Base-by-base conservation (phyloP, 2,797 vertebrate species). In the Paedocypris micromegethes region DNA sequence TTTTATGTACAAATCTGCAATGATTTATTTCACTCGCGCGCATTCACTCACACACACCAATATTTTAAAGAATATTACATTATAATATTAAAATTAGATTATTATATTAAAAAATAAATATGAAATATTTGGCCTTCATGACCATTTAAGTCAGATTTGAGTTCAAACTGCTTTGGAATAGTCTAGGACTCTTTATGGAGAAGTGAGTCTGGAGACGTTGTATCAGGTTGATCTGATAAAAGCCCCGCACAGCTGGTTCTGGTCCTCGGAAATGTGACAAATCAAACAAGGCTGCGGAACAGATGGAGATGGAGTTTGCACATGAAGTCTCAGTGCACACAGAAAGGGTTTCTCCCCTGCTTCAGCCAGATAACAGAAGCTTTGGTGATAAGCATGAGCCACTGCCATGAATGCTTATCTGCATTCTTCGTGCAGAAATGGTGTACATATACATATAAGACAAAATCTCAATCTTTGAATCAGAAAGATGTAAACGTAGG, bases 191-290 rank as follows among this genome's bases (percentile, higher is more conserved):
- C 23, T 23, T 23, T 23, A 23, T 23, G 23, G 23, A 23, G 23
- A 23, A 23, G 23, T 23, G 23, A 23, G 23, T 57, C 53, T 8
- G 53, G 64, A 66, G 38, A 48, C n/a, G 6, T 51, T 23, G n/a
- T 42, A 66, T 66, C 45, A 65, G 53, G 9, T n/a, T 65, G 52
- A 65, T 60, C 66, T 53, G 58, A 60, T 68, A 60, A 60, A 23
- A 60, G 48, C 2, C 4, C n/a, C 44, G n/a, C 8, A 46, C 8
- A 45, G 51, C n/a, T 54, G 43, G 41, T 54, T 39, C 44, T 42
- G 7, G 43, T 37, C 57, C 39, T 37, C 5, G 3, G 6, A 51
- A 44, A 53, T 39, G 4, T 3, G 42, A 5, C 42, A 37, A 60
- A 68, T 9, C 43, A 68, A 42, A 54, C 43, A 23, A 7, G 5